Evolutionary conservation across 2,888 invertebrate species (phyloP).

Genomic region (Hydrotaea cyrtoneurina): DNA sequence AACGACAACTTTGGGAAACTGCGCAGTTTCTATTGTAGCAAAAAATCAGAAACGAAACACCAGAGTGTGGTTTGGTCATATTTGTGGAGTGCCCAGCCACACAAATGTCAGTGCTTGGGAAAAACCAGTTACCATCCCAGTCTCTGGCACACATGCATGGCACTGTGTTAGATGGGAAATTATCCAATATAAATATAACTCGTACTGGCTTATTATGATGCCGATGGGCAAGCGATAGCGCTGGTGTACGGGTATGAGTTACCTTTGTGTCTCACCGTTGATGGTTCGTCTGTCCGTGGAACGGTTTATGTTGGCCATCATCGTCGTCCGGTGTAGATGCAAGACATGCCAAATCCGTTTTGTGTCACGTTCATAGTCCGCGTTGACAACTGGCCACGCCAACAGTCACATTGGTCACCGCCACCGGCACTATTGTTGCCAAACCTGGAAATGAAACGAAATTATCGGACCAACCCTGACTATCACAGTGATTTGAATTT

Average conservation of each 20-base stretch:
- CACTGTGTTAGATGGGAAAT: conserved; percentile 53
- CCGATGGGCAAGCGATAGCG: background rate
- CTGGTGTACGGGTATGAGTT: conserved; percentile 41
- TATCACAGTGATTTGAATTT: no score
- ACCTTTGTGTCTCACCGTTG: conserved; percentile 39
- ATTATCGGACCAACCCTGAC: no score
- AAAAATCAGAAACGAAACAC: conserved; percentile 6
- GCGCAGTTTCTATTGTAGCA: conserved; percentile 38
- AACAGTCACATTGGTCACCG: conserved; percentile 15
- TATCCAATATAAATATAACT: conserved; percentile 4
- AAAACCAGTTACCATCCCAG: conserved; percentile 53
- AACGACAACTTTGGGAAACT: conserved; percentile 20
- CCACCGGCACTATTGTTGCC: background rate
- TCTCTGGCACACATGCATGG: conserved; percentile 19
- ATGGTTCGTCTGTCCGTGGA: conserved; percentile 32
- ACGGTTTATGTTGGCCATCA: conserved; percentile 28
- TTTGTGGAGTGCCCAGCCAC: no score
- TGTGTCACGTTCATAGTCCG: conserved; percentile 28
- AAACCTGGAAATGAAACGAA: background rate
- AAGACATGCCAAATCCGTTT: conserved; percentile 49
- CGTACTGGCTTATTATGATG: background rate
- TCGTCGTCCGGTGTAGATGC: conserved; percentile 32
- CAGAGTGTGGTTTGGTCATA: conserved; percentile 48
- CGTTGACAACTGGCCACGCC: conserved; percentile 45
- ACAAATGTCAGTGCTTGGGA: conserved; percentile 35